Evolutionary conservation across 2,797 vertebrate genomes (phyloP).

Genomic region (Catamblyrhynchus diadema): DNA sequence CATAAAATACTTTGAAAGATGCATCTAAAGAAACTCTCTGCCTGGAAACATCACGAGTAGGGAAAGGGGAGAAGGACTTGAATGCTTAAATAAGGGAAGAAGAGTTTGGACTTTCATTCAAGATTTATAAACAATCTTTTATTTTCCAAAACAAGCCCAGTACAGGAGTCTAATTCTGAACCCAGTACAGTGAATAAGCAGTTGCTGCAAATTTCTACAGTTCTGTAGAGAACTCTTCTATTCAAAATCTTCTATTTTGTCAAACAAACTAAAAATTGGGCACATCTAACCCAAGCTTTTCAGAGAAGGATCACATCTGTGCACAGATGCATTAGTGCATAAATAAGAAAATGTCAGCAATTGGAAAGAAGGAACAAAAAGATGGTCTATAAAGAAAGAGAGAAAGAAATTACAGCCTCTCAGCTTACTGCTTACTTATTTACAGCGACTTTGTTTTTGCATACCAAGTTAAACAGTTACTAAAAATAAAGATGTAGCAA

Average conservation of each 20-base stretch:
- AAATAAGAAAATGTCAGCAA: slow-evolving; percentile 13
- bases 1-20: not conserved
- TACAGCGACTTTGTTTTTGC: not conserved
- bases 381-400: not conserved
- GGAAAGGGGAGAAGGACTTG: not conserved
- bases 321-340: not conserved
- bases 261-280: not conserved
- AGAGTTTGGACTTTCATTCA: not conserved
- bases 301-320: not conserved
- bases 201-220: not conserved
- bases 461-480: not conserved
- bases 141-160: not conserved
- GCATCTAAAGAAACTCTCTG: not conserved
- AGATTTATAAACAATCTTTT: not conserved
- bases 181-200: not conserved
- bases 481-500: not conserved
- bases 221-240: too few relatives aligned
- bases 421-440: not conserved
- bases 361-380: not conserved
- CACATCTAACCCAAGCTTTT: not conserved
- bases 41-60: not conserved
- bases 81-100: not conserved
- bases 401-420: not conserved
- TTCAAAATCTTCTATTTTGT: not conserved
- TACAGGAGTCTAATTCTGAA: not conserved